Conservation (phyloP, 2,888 invertebrate species). For the Protodeltote pygarga region DNA sequence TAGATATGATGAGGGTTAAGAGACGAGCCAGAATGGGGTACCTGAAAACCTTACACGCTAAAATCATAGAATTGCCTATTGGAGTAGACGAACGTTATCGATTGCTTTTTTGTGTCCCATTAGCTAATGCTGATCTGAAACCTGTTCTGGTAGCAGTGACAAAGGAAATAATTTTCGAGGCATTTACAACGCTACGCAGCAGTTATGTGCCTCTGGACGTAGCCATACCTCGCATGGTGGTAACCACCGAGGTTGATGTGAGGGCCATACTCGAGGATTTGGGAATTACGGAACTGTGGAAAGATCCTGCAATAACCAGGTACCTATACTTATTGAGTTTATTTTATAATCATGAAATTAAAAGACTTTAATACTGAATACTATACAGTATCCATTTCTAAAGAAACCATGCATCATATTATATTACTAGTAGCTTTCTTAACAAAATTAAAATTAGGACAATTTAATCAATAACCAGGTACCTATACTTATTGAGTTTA, state of each 20-base stretch:
- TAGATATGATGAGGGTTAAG: constrained; percentile 47
- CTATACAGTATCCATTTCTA: too few species aligned
- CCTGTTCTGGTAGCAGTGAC: not conserved
- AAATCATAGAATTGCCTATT: constrained; percentile 41
- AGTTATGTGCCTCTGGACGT: constrained; percentile 38
- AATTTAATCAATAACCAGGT: too few species aligned
- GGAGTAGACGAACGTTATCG: constrained; percentile 37
- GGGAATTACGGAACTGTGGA: constrained; percentile 40
- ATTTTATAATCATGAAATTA: not conserved
- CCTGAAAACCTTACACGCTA: constrained; percentile 2
- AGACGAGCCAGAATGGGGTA: constrained; percentile 33
- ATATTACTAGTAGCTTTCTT: too few species aligned
- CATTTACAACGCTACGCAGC: constrained; percentile 15
- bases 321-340: constrained; percentile 7
- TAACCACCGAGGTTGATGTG: constrained; percentile 41
- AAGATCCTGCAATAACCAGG: constrained; percentile 41
- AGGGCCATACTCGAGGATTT: constrained; percentile 39
- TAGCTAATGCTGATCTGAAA: constrained; percentile 5
- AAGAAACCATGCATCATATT: too few species aligned
- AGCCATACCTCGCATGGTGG: constrained; percentile 42
- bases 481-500: not conserved
- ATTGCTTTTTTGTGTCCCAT: constrained; percentile 32
- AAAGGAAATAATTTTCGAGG: constrained; percentile 15
- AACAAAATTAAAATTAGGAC: too few species aligned
- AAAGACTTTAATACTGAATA: not conserved